A percentile compares a stretch with the other conserved stretches of the same genome.
Conservation (phyloP, 1,140 invertebrate species). For the Aphaenogaster ashmeadi region DNA sequence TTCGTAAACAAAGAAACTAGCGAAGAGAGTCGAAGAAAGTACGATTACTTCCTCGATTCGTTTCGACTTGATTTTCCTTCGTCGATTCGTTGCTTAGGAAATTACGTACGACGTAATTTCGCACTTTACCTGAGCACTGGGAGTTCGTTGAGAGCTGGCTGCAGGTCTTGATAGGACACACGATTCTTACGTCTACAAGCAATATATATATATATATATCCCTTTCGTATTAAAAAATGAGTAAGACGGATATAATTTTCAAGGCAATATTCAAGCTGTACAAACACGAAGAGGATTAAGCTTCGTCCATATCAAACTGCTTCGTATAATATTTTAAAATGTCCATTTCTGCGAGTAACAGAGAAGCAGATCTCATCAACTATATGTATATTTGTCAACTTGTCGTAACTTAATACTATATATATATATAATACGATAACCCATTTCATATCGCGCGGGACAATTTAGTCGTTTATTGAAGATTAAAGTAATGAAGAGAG, state of each 20-base stretch:
- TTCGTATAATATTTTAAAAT: background rate
- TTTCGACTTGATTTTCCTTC: slow-evolving; percentile 2
- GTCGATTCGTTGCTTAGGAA: background rate
- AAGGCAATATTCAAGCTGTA: slow-evolving; percentile 63
- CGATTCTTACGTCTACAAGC: slow-evolving; percentile 90
- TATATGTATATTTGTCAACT: background rate
- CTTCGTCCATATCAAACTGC: slow-evolving; percentile 10
- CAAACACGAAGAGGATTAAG: slow-evolving; percentile 66
- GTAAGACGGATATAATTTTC: slow-evolving; percentile 37
- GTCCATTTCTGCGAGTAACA: background rate
- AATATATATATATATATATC: slow-evolving; percentile 79
- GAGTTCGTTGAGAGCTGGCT: slow-evolving; percentile 91
- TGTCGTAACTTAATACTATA: background rate
- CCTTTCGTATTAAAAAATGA: slow-evolving; percentile 62
- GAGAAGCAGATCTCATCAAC: background rate
- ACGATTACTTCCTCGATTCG: slow-evolving; percentile 18
- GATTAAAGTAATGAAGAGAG: background rate
- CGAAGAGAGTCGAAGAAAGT: background rate
- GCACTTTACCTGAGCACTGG: slow-evolving; percentile 90
- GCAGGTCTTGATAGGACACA: slow-evolving; percentile 91
- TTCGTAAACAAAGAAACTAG: background rate
- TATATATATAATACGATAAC: background rate
- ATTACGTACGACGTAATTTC: slow-evolving; percentile 49
- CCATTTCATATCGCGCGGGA: background rate
- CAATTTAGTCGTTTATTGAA: background rate